These are phyloP conservation scores for Peromyscus attwateri DNA, from an alignment of 2,797 vertebrate species.

Conservation along the genomic window DNA sequence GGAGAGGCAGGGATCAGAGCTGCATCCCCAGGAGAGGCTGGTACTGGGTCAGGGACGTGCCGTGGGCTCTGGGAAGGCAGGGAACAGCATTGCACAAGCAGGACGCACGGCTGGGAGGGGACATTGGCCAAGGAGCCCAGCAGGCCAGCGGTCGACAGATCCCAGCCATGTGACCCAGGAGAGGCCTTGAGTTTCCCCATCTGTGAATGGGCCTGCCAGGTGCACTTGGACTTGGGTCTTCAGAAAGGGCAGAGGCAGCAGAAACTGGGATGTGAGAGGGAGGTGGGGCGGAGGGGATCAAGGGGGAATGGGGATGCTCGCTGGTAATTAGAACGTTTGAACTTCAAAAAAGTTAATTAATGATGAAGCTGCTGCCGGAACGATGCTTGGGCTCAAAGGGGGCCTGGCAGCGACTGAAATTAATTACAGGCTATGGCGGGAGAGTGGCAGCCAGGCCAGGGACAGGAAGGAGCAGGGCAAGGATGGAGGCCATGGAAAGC, in stretches of 20 bases:
- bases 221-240: background rate
- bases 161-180: background rate
- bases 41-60: background rate
- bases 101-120: background rate
- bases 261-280: background rate
- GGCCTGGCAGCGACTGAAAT: slow-evolving; percentile 86
- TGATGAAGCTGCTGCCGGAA: slow-evolving; percentile 85
- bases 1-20: background rate
- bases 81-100: background rate
- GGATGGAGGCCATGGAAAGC: background rate
- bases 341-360: slow-evolving; percentile 89
- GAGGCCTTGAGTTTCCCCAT: background rate
- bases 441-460: slow-evolving; percentile 73
- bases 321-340: slow-evolving; percentile 87
- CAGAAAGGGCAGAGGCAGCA: slow-evolving; percentile 50
- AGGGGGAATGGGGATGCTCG: background rate
- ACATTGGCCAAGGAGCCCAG: background rate
- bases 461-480: slow-evolving; percentile 67
- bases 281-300: background rate
- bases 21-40: background rate
- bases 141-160: background rate
- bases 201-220: slow-evolving; percentile 25
- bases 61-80: background rate
- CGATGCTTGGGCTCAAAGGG: slow-evolving; percentile 83
- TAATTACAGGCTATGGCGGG: slow-evolving; percentile 87